Conservation (phyloP, 1,140 invertebrate species). For the Rhizoglyphus robini region DNA sequence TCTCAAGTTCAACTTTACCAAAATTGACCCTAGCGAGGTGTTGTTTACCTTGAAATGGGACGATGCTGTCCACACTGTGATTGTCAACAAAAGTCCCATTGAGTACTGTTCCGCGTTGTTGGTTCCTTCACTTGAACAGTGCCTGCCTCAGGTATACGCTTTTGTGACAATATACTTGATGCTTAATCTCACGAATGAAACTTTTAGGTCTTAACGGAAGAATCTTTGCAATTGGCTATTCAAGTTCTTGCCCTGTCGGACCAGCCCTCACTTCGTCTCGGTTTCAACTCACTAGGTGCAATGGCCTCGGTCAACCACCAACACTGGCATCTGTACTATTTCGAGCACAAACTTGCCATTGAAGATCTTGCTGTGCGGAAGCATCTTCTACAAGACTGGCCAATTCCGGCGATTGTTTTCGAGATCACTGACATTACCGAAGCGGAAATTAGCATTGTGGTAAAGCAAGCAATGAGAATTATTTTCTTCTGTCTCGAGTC, state of each 20-base stretch:
- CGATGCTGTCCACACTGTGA: conserved; percentile 22
- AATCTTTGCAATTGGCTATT: conserved; percentile 23
- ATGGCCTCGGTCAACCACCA: conserved; percentile 37
- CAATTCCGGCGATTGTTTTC: conserved; percentile 23
- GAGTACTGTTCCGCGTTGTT: conserved; percentile 34
- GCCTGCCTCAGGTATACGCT: conserved; percentile 30
- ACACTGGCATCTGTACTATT: conserved; percentile 36
- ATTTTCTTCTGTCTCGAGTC: conserved; percentile 14
- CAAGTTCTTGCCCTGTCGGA: conserved; percentile 19
- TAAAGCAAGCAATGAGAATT: conserved; percentile 10
- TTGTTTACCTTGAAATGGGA: conserved; percentile 27
- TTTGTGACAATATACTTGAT: too few relatives aligned
- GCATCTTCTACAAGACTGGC: conserved; percentile 20
- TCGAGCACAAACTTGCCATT: conserved; percentile 31
- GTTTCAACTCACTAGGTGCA: conserved; percentile 38
- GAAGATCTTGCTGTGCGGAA: conserved; percentile 23
- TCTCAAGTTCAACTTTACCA: conserved; percentile 34
- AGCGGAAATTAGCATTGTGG: neutral
- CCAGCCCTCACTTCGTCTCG: conserved; percentile 30
- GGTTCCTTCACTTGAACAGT: conserved; percentile 31
- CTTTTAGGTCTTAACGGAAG: conserved; percentile 19
- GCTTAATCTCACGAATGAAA: neutral
- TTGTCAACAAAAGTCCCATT: conserved; percentile 36
- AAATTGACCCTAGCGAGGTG: conserved; percentile 31
- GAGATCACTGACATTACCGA: conserved; percentile 18